These are phyloP conservation scores for Gastracanthus pulcherrimus DNA, from an alignment of 2,888 invertebrate genomes.

Conservation along the genomic window DNA sequence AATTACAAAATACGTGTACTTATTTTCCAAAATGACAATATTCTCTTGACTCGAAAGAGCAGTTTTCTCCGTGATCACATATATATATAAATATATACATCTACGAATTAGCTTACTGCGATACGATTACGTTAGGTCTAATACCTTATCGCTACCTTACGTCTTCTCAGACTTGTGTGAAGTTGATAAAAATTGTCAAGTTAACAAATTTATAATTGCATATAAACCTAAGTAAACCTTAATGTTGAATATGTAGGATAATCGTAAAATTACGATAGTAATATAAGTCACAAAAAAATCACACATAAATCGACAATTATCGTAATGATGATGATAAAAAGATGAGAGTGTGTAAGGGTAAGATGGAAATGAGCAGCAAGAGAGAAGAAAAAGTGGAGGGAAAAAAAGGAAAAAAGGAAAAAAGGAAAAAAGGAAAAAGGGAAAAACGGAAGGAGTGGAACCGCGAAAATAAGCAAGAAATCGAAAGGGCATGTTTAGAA, in stretches of 20 bases:
- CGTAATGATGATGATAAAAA: constrained; percentile 38
- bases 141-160: constrained; percentile 52
- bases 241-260: constrained; percentile 25
- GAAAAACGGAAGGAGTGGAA: background rate
- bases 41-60: constrained; percentile 43
- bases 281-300: constrained; percentile 55
- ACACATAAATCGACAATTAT: constrained; percentile 50
- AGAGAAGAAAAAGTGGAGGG: no score
- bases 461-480: constrained; percentile 7
- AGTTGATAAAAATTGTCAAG: constrained; percentile 48
- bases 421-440: no score
- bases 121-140: constrained; percentile 50
- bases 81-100: constrained; percentile 38
- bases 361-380: constrained; percentile 5
- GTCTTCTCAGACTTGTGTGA: constrained; percentile 49
- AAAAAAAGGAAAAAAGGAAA: constrained; percentile 21
- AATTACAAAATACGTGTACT: constrained; percentile 35
- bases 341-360: constrained; percentile 37
- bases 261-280: constrained; percentile 36
- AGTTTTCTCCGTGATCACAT: constrained; percentile 48
- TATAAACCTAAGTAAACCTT: constrained; percentile 36
- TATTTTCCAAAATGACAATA: constrained; percentile 42
- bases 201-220: constrained; percentile 44
- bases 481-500: constrained; percentile 14
- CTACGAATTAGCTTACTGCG: constrained; percentile 50